Evolutionary conservation across 2,888 invertebrate species (phyloP).

Genomic region (Leistus spinibarbis): DNA sequence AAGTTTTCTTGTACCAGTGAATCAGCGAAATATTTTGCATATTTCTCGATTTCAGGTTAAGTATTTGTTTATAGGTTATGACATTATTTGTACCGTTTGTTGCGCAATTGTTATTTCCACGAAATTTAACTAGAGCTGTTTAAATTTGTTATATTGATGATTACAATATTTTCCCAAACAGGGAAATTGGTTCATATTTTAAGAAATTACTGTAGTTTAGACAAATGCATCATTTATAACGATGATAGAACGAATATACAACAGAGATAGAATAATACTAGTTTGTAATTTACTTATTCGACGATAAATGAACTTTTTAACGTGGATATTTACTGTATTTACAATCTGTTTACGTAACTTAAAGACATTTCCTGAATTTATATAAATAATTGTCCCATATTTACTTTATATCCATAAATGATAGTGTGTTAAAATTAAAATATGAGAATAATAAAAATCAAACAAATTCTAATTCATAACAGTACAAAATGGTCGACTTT

Average conservation of each 20-base stretch:
- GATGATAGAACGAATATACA: too few species aligned
- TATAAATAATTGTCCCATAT: not conserved
- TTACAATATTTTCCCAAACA: not conserved
- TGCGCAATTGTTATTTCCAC: not conserved
- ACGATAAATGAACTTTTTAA: too few species aligned
- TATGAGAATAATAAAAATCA: not conserved
- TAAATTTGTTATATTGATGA: not conserved
- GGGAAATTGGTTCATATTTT: not conserved
- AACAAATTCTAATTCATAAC: slow-evolving; percentile 2
- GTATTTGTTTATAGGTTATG: not conserved
- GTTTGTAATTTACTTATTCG: too few species aligned
- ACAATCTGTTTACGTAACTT: not conserved
- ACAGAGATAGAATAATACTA: too few species aligned
- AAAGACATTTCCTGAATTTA: not conserved
- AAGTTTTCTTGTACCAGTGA: not conserved
- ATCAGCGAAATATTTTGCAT: not conserved
- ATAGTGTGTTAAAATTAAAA: not conserved
- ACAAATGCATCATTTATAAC: too few species aligned
- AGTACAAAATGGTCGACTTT: slow-evolving; percentile 8
- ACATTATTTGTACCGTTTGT: not conserved
- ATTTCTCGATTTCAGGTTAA: not conserved
- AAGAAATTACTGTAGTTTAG: too few species aligned
- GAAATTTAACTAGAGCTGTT: not conserved
- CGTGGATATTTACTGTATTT: too few species aligned
- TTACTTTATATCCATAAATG: not conserved